Percentiles rank a stretch among this genome's conserved stretches.
Conservation (phyloP, 2,888 invertebrate genomes). For the Mylabris sibirica region DNA sequence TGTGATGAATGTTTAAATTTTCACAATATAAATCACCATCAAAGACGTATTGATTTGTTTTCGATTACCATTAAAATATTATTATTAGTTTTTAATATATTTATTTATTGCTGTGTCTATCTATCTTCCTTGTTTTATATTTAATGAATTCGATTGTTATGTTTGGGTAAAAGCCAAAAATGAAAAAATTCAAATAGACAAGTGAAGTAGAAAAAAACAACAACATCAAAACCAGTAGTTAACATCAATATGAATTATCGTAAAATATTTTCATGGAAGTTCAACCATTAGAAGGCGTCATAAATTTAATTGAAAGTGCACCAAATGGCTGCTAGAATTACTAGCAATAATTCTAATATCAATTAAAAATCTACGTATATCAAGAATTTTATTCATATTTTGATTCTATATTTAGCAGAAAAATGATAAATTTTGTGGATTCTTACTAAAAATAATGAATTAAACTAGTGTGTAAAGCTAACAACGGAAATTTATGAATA, state of each 20-base stretch:
- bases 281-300: neutral
- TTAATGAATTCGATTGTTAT: neutral
- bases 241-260: constrained; percentile 1
- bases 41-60: no score
- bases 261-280: neutral
- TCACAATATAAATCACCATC: neutral
- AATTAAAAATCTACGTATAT: no score
- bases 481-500: neutral
- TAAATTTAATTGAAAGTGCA: neutral
- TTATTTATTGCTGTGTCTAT: neutral
- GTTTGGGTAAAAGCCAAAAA: neutral
- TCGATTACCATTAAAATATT: no score
- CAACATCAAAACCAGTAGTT: neutral
- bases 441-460: neutral
- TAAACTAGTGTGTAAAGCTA: neutral
- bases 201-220: neutral
- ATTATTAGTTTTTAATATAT: neutral
- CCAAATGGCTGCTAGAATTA: neutral
- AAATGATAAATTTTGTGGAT: neutral
- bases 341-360: neutral
- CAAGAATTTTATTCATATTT: neutral
- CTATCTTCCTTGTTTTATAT: neutral
- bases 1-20: no score
- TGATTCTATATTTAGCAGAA: neutral
- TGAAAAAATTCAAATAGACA: neutral